Evolutionary conservation across 2,888 invertebrate species (phyloP), one percentile per base, ranked within the genome.

Genomic region (Amiota mariae): DNA sequence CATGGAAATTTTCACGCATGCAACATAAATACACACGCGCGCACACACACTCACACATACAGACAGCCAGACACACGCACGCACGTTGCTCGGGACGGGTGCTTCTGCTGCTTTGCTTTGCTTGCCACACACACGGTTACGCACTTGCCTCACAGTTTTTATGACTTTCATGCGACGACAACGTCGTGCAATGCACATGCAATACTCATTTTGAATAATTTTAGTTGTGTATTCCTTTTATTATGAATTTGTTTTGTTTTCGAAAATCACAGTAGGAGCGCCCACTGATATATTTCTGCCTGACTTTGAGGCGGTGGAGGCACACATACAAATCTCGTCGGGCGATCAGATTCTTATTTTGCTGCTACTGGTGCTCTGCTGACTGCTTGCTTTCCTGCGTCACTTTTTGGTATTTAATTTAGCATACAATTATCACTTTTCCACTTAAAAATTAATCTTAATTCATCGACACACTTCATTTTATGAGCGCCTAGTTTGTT

Each of bases 321-420:
- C 59, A 59, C 59, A 59, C 54, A 51, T 12, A 51, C 54, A 51
- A 51, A 51, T 71, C 71, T 73, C 76, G 75, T 78, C 74, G 75
- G 80, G 78, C 76, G 80, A 81, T 82, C 80, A 76, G 79, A 51
- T n/a, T n/a, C 12, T 18, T 59, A 9, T 74, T 82, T 57, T 70
- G 67, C 54, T 56, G 57, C 67, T 70, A 70, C 77, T 75, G 15
- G 71, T 68, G 59, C 70, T 51, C 54, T 75, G 56, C 61, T 71
- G 15, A 18, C 71, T 72, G 54, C 71, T 72, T 71, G 73, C 74
- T 76, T 81, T 85, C 75, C 75, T 81, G 75, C 77, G 76, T 77
- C 78, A 76, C 75, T 84, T 15, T 11, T 59, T 54, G 10, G 59
- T 59, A 59, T 20, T 8, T 18, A 59, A 18, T 59, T 59, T 59